phyloP scores from a whole-genome alignment of 2,888 invertebrate genomes.

The Phaonia tiefii region DNA sequence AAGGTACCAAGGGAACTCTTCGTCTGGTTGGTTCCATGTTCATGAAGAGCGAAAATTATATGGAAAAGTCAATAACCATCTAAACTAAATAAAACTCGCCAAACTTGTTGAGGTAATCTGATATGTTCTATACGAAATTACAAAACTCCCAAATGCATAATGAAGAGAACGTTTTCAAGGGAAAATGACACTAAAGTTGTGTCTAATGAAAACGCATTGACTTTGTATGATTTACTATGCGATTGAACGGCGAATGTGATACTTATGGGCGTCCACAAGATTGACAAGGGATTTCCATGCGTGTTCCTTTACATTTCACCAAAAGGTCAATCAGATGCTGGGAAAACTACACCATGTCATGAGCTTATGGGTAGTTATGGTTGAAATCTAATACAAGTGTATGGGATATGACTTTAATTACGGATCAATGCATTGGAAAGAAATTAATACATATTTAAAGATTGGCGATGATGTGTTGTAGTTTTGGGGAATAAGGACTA shows the following conservation, averaged over 20 bases:
- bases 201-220: conserved; percentile 59
- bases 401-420: conserved; percentile 29
- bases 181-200: conserved; percentile 50
- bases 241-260: conserved; percentile 8
- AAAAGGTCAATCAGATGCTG: conserved; percentile 25
- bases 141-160: conserved; percentile 41
- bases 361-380: conserved; percentile 40
- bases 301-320: neutral
- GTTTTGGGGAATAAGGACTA: no score
- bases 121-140: conserved; percentile 57
- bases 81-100: conserved; percentile 74
- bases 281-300: conserved; percentile 20
- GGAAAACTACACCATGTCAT: conserved; percentile 30
- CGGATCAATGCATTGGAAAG: neutral
- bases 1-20: neutral
- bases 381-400: conserved; percentile 44
- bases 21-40: neutral
- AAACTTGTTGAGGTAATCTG: conserved; percentile 77
- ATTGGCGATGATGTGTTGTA: conserved; percentile 7
- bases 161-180: conserved; percentile 21
- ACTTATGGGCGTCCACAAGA: conserved; percentile 35
- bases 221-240: conserved; percentile 48
- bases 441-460: neutral
- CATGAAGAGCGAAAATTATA: neutral
- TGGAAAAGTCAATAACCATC: conserved; percentile 58